Percentiles rank a stretch among this genome's conserved stretches.
These are phyloP conservation scores for Emydura subglobosa DNA, from an alignment of 2,113 vertebrate genomes.

Conservation along the genomic window DNA sequence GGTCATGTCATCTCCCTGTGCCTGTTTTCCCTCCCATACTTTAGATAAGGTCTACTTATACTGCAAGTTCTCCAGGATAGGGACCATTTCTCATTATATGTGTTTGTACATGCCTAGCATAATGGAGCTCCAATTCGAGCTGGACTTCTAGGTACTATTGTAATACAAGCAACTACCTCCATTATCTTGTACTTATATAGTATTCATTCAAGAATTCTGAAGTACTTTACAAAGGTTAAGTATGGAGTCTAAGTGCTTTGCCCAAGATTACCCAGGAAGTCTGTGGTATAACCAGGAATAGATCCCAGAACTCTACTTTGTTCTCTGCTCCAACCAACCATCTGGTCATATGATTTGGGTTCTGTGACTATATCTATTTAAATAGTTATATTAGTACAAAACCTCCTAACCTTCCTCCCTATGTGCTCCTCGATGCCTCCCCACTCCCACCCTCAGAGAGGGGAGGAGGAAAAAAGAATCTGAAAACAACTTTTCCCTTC, in stretches of 20 bases:
- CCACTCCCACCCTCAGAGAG: not conserved
- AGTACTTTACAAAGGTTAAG: not conserved
- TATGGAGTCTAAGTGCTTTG: not conserved
- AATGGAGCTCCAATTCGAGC: not conserved
- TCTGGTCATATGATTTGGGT: not conserved
- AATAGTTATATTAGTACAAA: not conserved
- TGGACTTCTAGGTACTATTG: not conserved
- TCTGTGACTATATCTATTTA: not conserved
- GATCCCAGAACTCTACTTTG: not conserved
- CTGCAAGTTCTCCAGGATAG: not conserved
- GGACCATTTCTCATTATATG: not conserved
- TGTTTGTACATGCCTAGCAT: not conserved
- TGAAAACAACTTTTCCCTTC: not conserved
- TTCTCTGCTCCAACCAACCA: not conserved
- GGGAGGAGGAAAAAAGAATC: not conserved
- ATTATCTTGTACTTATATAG: not conserved
- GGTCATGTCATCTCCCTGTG: no score
- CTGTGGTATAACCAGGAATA: not conserved
- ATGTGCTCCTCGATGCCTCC: not conserved
- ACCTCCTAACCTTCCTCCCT: not conserved
- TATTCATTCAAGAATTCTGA: not conserved
- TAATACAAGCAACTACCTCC: not conserved
- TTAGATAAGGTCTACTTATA: no score
- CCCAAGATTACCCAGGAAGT: no score
- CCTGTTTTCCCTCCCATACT: no score